Percentiles rank a stretch among this genome's conserved stretches.
Evolutionary conservation across 2,888 invertebrate genomes (phyloP).

Genomic region (Geotrupes spiniger): DNA sequence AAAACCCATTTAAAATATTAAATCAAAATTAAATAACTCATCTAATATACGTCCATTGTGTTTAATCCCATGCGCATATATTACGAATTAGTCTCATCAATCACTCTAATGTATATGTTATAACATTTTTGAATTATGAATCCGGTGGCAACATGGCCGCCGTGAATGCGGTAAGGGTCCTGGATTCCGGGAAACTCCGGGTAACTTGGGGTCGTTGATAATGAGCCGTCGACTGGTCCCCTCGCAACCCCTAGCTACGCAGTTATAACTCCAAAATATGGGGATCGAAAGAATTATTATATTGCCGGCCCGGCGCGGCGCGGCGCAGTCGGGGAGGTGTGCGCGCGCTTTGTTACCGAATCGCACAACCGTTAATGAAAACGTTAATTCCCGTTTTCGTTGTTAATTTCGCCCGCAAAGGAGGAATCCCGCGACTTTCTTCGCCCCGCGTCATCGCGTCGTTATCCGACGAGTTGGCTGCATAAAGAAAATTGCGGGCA

Average conservation of each 20-base stretch:
- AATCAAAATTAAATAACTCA: too few species aligned
- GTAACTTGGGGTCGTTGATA: slow-evolving; percentile 40
- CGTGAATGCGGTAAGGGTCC: slow-evolving; percentile 33
- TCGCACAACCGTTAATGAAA: slow-evolving; percentile 35
- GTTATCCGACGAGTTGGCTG: too few species aligned
- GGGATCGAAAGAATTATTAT: slow-evolving; percentile 42
- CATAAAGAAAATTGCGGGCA: slow-evolving; percentile 20
- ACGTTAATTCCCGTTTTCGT: slow-evolving; percentile 12
- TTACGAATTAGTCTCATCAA: too few species aligned
- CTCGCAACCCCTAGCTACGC: slow-evolving; percentile 32
- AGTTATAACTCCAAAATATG: slow-evolving; percentile 44
- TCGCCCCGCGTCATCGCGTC: too few species aligned
- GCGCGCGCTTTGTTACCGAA: slow-evolving; percentile 34
- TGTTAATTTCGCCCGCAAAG: slow-evolving; percentile 13
- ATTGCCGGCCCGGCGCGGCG: slow-evolving; percentile 29
- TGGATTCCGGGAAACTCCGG: slow-evolving; percentile 38
- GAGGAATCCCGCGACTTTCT: too few species aligned
- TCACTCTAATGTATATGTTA: too few species aligned
- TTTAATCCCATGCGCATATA: too few species aligned
- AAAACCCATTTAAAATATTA: too few species aligned
- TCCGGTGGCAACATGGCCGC: slow-evolving; percentile 37
- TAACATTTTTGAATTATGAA: slow-evolving; percentile 6
- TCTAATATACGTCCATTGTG: too few species aligned
- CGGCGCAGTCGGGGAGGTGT: slow-evolving; percentile 8
- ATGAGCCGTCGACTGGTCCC: slow-evolving; percentile 42